Conservation (phyloP, 2,888 invertebrate genomes). For the Sympetrum striolatum region DNA sequence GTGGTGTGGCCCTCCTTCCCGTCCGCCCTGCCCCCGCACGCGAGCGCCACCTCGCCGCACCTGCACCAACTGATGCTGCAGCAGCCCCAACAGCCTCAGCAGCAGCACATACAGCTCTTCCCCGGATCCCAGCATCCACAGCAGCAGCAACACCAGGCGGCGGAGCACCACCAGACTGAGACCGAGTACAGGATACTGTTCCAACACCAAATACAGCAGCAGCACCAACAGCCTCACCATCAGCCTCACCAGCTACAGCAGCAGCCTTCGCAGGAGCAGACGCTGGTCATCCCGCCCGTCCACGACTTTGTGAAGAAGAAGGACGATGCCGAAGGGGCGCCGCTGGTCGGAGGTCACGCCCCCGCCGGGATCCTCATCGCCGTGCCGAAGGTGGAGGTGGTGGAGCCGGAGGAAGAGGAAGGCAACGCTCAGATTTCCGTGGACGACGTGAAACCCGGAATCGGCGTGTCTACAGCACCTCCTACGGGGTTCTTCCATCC, state of each 20-base stretch:
- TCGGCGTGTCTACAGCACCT: background rate
- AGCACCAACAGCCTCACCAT: slow-evolving; percentile 49
- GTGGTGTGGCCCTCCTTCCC: slow-evolving; percentile 55
- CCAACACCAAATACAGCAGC: slow-evolving; percentile 46
- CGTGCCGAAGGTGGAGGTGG: slow-evolving; percentile 32
- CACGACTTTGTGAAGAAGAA: slow-evolving; percentile 43
- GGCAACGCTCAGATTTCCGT: background rate
- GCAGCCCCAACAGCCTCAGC: slow-evolving; percentile 45
- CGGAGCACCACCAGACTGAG: slow-evolving; percentile 31
- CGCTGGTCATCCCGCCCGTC: slow-evolving; percentile 17
- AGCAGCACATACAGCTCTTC: slow-evolving; percentile 63
- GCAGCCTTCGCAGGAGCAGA: slow-evolving; percentile 44
- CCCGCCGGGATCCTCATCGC: slow-evolving; percentile 12
- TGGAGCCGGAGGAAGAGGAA: slow-evolving; percentile 26
- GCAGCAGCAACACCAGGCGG: slow-evolving; percentile 35
- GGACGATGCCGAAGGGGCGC: background rate
- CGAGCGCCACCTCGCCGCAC: slow-evolving; percentile 59
- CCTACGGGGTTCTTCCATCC: slow-evolving; percentile 10
- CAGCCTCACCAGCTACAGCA: slow-evolving; percentile 49
- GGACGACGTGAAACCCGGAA: slow-evolving; percentile 28
- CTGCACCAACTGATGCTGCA: slow-evolving; percentile 63
- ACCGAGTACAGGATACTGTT: slow-evolving; percentile 28
- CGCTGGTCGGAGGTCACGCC: background rate
- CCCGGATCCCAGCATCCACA: background rate
- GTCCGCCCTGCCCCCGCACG: slow-evolving; percentile 59